These are phyloP conservation scores for Crocuta crocuta DNA, from an alignment of 2,113 vertebrate species.

Conservation along the genomic window DNA sequence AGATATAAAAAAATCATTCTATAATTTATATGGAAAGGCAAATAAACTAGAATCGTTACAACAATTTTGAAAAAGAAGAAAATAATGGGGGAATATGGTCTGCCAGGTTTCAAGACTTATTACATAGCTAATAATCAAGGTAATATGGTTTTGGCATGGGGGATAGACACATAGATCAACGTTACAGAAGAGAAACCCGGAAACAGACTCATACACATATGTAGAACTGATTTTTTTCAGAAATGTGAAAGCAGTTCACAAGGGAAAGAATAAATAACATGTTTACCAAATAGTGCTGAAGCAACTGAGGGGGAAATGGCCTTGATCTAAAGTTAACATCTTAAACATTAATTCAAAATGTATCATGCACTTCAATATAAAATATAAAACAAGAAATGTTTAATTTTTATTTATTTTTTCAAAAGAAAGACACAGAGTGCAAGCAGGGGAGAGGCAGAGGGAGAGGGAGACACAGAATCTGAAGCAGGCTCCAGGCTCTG, in stretches of 20 bases:
- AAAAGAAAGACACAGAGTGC: too few species aligned
- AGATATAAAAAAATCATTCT: background rate
- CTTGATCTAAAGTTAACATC: background rate
- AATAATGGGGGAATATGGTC: too few species aligned
- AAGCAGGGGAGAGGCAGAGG: too few species aligned
- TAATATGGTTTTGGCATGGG: background rate
- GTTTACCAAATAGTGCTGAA: background rate
- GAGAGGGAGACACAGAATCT: too few species aligned
- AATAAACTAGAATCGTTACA: background rate
- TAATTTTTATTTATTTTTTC: too few species aligned
- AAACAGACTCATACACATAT: background rate
- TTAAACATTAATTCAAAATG: background rate
- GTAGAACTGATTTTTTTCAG: background rate
- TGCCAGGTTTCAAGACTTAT: background rate
- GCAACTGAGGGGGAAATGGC: too few species aligned
- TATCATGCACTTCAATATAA: background rate
- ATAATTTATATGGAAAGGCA: background rate
- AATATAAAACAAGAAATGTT: background rate
- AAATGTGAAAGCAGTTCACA: background rate
- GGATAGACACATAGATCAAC: background rate
- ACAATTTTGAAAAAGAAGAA: background rate
- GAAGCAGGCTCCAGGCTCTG: too few species aligned
- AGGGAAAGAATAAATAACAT: background rate
- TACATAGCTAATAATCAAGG: background rate
- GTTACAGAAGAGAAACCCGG: background rate